These are phyloP conservation scores for Ophion costatus DNA, from an alignment of 2,888 invertebrate genomes.

Conservation along the genomic window DNA sequence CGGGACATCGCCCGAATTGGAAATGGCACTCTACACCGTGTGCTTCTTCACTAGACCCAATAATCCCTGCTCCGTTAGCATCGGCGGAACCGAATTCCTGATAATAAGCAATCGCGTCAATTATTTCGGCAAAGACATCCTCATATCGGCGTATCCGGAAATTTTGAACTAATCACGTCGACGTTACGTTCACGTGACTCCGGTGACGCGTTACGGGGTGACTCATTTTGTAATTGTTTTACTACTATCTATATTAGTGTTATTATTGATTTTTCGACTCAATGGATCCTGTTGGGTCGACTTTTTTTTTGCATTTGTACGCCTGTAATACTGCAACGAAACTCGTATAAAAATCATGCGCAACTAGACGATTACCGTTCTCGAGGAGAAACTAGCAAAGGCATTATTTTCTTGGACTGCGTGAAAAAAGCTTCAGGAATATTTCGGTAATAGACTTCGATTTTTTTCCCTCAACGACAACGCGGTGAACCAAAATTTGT, in stretches of 20 bases:
- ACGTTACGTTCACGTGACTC: slow-evolving; percentile 27
- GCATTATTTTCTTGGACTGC: background rate
- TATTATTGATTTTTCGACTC: slow-evolving; percentile 11
- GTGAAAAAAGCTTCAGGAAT: too few relatives aligned
- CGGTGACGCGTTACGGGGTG: slow-evolving; percentile 15
- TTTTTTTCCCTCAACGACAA: background rate
- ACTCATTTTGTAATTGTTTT: slow-evolving; percentile 21
- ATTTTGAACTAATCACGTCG: slow-evolving; percentile 84
- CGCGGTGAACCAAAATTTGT: background rate
- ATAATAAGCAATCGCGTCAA: slow-evolving; percentile 90
- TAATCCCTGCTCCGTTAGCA: slow-evolving; percentile 89
- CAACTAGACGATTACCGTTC: background rate
- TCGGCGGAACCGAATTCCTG: slow-evolving; percentile 88
- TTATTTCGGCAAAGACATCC: slow-evolving; percentile 91
- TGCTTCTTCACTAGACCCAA: slow-evolving; percentile 93
- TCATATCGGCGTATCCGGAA: slow-evolving; percentile 93
- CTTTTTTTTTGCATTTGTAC: background rate
- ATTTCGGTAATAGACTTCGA: background rate
- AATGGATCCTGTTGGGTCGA: slow-evolving; percentile 1
- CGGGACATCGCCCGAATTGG: slow-evolving; percentile 95
- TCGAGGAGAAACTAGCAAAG: background rate
- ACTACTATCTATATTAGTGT: slow-evolving; percentile 15
- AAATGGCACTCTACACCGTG: slow-evolving; percentile 94
- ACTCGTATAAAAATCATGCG: slow-evolving; percentile 44
- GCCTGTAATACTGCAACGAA: slow-evolving; percentile 51